phyloP scores from a whole-genome alignment of 1,140 invertebrate species.

The Zelostemma sp. region DNA sequence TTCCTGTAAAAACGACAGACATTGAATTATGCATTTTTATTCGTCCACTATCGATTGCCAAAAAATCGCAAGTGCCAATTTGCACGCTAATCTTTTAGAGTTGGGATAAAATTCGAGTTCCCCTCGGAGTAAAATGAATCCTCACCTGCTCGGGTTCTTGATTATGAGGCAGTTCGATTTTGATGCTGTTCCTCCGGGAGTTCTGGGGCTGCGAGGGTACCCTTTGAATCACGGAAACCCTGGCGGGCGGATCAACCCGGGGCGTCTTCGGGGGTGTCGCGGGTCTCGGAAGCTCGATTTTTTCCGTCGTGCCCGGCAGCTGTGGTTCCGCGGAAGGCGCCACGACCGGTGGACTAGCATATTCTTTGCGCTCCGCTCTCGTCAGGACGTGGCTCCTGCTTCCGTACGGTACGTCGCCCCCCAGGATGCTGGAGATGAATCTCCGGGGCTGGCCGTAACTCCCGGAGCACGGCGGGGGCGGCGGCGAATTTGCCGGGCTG shows the following conservation, averaged over 20 bases:
- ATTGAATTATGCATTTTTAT: too few relatives aligned
- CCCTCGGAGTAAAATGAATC: too few relatives aligned
- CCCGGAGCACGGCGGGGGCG: slow-evolving; percentile 46
- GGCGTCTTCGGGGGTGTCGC: slow-evolving; percentile 71
- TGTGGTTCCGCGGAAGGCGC: slow-evolving; percentile 62
- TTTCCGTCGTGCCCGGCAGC: slow-evolving; percentile 67
- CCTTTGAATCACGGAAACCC: slow-evolving; percentile 85
- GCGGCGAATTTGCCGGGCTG: slow-evolving; percentile 59
- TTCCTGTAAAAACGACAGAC: slow-evolving; percentile 71
- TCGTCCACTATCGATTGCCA: too few relatives aligned
- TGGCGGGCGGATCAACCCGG: slow-evolving; percentile 64
- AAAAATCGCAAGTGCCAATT: too few relatives aligned
- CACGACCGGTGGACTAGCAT: slow-evolving; percentile 72
- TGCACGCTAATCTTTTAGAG: too few relatives aligned
- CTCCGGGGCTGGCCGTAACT: slow-evolving; percentile 63
- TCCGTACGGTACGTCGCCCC: slow-evolving; percentile 81
- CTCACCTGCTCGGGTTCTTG: slow-evolving; percentile 69
- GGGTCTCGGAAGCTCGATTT: slow-evolving; percentile 69
- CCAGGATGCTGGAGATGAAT: slow-evolving; percentile 83
- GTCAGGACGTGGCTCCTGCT: slow-evolving; percentile 81
- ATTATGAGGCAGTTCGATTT: slow-evolving; percentile 59
- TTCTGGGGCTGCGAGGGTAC: slow-evolving; percentile 76
- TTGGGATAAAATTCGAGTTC: background rate
- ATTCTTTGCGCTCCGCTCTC: slow-evolving; percentile 83
- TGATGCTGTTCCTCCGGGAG: slow-evolving; percentile 58